A percentile compares a stretch with the other conserved stretches of the same genome.
Evolutionary conservation across 2,888 invertebrate genomes (phyloP).

Genomic region (Nemoura dubitans): DNA sequence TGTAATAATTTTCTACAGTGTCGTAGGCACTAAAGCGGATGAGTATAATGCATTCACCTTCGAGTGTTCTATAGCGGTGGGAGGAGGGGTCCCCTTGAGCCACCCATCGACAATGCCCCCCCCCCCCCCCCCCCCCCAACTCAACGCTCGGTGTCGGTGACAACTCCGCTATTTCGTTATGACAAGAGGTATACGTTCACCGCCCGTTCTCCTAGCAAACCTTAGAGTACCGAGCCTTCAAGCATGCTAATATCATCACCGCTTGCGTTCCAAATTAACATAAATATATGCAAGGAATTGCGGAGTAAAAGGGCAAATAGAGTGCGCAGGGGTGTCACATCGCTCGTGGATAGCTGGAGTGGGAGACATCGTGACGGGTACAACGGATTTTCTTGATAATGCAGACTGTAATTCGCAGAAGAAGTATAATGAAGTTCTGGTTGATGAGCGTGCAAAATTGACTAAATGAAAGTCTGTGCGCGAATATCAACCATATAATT

Average conservation of each 20-base stretch:
- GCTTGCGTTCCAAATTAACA: background rate
- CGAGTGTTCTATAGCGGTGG: background rate
- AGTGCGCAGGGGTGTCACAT: background rate
- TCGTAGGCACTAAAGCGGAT: background rate
- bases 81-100: background rate
- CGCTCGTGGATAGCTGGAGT: background rate
- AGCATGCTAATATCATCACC: background rate
- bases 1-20: background rate
- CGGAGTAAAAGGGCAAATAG: background rate
- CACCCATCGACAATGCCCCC: background rate
- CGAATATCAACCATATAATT: too few species aligned
- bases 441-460: too few species aligned
- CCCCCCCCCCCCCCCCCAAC: background rate
- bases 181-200: background rate
- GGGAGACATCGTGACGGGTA: background rate
- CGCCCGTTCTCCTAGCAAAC: background rate
- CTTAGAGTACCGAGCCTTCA: background rate
- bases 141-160: background rate
- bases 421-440: too few species aligned
- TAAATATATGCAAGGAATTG: background rate
- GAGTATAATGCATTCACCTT: background rate
- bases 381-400: too few species aligned
- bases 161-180: slow-evolving; percentile 12
- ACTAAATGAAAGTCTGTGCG: too few species aligned
- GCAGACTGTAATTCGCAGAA: too few species aligned